A percentile compares a stretch with the other conserved stretches of the same genome.
Evolutionary conservation across 2,888 invertebrate genomes (phyloP).

Genomic region (Phortica magna): DNA sequence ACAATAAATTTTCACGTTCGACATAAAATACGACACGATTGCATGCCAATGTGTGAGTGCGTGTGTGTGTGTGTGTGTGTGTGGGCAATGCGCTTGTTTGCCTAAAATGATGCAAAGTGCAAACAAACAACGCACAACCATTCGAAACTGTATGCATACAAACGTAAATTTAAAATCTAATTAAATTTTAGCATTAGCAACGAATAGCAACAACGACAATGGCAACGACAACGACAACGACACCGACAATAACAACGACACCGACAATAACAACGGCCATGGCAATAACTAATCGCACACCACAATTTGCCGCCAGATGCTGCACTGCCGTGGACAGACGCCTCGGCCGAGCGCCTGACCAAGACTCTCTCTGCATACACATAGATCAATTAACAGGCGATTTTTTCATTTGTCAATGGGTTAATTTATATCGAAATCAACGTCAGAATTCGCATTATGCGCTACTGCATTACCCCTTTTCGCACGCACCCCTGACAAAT

Average conservation of each 20-base stretch:
- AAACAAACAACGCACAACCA: constrained; percentile 38
- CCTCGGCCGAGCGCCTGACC: not conserved
- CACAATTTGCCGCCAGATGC: not conserved
- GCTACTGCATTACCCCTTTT: constrained; percentile 50
- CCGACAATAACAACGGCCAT: constrained; percentile 29
- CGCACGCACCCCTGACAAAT: constrained; percentile 5
- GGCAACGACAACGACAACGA: constrained; percentile 14
- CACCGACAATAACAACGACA: constrained; percentile 34
- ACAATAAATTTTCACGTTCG: constrained; percentile 72
- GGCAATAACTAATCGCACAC: not conserved
- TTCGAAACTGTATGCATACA: constrained; percentile 54
- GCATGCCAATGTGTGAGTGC: constrained; percentile 35
- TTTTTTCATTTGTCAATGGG: constrained; percentile 78
- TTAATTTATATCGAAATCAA: constrained; percentile 76
- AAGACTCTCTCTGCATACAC: constrained; percentile 67
- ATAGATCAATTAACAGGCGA: constrained; percentile 78
- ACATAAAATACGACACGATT: constrained; percentile 70
- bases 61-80: constrained; percentile 35
- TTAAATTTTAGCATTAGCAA: constrained; percentile 70
- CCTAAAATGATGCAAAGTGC: constrained; percentile 23
- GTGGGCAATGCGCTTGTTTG: constrained; percentile 37
- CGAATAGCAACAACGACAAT: constrained; percentile 34
- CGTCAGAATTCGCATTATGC: constrained; percentile 36
- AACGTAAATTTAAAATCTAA: constrained; percentile 70
- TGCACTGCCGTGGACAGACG: not conserved